A percentile compares a stretch with the other conserved stretches of the same genome.
These are phyloP conservation scores for Corbicula japonica DNA, from an alignment of 2,888 invertebrate species.

Conservation along the genomic window DNA sequence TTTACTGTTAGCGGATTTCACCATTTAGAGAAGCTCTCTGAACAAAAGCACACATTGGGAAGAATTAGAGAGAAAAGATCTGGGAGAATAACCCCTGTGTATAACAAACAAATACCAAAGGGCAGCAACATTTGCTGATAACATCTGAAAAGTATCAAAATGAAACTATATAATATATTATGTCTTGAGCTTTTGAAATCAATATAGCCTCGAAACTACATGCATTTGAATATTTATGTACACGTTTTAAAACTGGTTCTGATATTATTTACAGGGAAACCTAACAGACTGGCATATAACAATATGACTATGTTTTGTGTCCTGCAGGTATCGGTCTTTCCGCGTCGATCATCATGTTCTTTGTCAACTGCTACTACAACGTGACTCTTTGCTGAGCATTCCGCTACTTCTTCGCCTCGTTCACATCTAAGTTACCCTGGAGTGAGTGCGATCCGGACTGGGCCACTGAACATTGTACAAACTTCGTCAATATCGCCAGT, in stretches of 20 bases:
- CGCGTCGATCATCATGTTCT: conserved; percentile 86
- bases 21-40: too few relatives aligned
- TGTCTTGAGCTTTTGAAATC: too few relatives aligned
- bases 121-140: too few relatives aligned
- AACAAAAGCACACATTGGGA: too few relatives aligned
- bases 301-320: background rate
- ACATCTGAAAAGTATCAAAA: too few relatives aligned
- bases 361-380: conserved; percentile 87
- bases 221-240: background rate
- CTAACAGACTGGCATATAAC: background rate
- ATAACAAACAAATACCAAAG: too few relatives aligned
- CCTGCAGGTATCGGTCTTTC: conserved; percentile 89
- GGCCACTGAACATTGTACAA: conserved; percentile 89
- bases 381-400: conserved; percentile 94
- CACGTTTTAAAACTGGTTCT: background rate
- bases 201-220: too few relatives aligned
- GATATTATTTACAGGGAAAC: background rate
- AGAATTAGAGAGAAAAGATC: too few relatives aligned
- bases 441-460: conserved; percentile 93
- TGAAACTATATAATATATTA: too few relatives aligned
- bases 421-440: conserved; percentile 90
- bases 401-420: conserved; percentile 92
- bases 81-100: too few relatives aligned
- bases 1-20: too few relatives aligned
- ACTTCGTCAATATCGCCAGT: too few relatives aligned